These are phyloP conservation scores for Dryoscopus gambensis DNA, from an alignment of 2,113 vertebrate species.

Conservation along the genomic window DNA sequence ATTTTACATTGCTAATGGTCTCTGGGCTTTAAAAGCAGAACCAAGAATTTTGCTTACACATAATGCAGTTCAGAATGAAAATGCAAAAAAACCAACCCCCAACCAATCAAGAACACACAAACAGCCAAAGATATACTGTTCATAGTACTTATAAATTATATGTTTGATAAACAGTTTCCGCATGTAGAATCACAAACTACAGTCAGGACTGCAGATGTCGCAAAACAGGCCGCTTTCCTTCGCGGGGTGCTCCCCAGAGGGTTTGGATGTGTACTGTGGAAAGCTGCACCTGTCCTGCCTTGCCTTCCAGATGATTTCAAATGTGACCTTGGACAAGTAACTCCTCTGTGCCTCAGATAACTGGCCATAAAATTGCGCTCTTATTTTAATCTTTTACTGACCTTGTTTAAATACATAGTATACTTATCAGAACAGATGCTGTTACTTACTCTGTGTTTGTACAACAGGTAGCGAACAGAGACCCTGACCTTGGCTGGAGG, in stretches of 20 bases:
- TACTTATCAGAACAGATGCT: background rate
- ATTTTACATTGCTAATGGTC: background rate
- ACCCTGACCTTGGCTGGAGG: background rate
- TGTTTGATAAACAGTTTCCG: background rate
- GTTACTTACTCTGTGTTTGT: background rate
- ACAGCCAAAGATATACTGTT: background rate
- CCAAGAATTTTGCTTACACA: background rate
- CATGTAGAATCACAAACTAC: background rate
- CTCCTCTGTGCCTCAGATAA: background rate
- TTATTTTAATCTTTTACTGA: background rate
- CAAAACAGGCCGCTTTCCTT: background rate
- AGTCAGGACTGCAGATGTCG: background rate
- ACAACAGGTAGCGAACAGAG: background rate
- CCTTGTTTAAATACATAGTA: background rate
- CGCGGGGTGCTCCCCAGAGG: background rate
- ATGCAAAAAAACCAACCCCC: background rate
- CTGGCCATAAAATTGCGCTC: background rate
- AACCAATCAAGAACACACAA: background rate
- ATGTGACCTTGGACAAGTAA: background rate
- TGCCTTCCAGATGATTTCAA: background rate
- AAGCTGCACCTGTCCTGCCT: background rate
- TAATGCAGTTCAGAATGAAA: background rate
- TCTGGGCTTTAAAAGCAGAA: background rate
- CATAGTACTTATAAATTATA: background rate
- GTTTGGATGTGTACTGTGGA: background rate